A percentile compares a stretch with the other conserved stretches of the same genome.
These are phyloP conservation scores for human (Homo sapiens) DNA, from an alignment of 2,113 vertebrate genomes.

Conservation along the genomic window DNA sequence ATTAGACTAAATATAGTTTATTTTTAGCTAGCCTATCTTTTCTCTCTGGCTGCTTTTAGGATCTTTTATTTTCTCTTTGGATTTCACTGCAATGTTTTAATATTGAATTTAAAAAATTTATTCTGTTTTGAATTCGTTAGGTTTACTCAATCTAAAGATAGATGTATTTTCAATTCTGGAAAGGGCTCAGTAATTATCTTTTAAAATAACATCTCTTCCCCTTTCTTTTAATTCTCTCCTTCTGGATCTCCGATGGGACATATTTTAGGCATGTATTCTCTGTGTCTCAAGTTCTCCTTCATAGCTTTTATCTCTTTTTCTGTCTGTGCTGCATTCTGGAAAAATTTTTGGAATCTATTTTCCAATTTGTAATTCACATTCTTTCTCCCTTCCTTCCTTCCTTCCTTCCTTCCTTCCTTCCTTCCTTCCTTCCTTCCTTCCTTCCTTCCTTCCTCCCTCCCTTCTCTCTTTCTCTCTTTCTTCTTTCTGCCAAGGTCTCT, in stretches of 20 bases:
- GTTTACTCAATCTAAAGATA: not conserved
- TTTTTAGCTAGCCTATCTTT: not conserved
- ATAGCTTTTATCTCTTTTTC: not conserved
- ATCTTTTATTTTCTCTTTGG: conserved; percentile 2
- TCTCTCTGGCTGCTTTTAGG: not conserved
- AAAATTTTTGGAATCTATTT: not conserved
- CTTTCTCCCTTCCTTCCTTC: not conserved
- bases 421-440: too few species aligned
- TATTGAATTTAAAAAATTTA: not conserved
- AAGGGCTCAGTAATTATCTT: not conserved
- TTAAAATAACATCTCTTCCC: not conserved
- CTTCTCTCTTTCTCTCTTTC: too few species aligned
- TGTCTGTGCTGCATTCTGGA: not conserved
- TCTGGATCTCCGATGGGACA: not conserved
- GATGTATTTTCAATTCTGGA: not conserved
- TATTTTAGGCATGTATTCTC: not conserved
- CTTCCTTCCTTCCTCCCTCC: too few species aligned
- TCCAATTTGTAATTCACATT: not conserved
- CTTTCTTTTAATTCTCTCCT: not conserved
- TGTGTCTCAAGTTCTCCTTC: not conserved
- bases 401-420: too few species aligned
- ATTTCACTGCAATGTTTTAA: not conserved
- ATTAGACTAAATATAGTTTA: not conserved
- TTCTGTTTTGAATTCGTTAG: not conserved
- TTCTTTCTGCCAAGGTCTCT: too few species aligned